Base-by-base conservation (phyloP, 1,140 invertebrate genomes). In the Trypoxylus dichotomus region DNA sequence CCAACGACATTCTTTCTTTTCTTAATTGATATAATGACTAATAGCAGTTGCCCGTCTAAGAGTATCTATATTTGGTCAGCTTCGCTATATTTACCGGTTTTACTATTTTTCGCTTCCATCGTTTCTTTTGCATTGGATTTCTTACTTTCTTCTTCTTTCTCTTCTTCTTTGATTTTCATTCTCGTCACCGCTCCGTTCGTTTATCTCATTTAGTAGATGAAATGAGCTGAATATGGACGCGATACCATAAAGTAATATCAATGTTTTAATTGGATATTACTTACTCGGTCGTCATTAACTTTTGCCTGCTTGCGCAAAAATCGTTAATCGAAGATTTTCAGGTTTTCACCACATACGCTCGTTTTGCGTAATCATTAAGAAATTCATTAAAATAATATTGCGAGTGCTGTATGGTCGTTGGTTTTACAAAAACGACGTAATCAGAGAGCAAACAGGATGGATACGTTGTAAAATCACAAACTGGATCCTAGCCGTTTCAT, bases 21-120 rank as follows among this genome's bases (percentile, higher is more conserved):
- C 78, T 80, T 78, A 80, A 80, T 80, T 80, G 78, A 80, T 80
- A 79, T 80, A 80, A 80, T 80, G 79, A 80, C 74, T 75, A 77
- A 80, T 79, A 76, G 74, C 60, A 72, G 71, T 63, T 71, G 73
- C 75, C 42, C 68, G 79, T 80, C 79, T 80, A 72, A 74, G 54
- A 29, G 54, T 63, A 79, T 79, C 79, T 80, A 78, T 80, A 80
- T 80, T 80, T 80, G 80, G 80, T 63, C n/a, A 76, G 75, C 47
- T 73, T 58, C 58, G 42, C 24, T 68, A 68, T 29, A 68, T 68
- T 68, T 68, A 68, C 60, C 27, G 27, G 60, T 29, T 68, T 15
- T 68, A 68, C 60, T 68, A 27, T 68, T 68, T 32, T 68, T 68
- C 27, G 24, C 25, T 68, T 68, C 21, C 24, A 21, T 29, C 60